Conservation (phyloP, 2,113 vertebrate species). For the Perca fluviatilis region DNA sequence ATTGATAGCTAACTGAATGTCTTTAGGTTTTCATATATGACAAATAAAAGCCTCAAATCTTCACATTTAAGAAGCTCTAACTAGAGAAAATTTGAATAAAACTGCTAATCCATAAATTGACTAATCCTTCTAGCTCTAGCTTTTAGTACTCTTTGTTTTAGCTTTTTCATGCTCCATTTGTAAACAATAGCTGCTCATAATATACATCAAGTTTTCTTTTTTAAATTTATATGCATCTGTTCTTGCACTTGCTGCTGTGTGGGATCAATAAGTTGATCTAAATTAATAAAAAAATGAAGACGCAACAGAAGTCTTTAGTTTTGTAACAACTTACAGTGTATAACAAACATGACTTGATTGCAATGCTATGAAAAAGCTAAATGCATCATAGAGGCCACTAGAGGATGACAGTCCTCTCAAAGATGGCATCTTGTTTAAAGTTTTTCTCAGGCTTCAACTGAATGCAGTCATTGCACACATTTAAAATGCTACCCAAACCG, state of each 20-base stretch:
- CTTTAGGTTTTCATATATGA: too few species aligned
- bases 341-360: too few species aligned
- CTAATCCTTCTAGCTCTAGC: too few species aligned
- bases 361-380: neutral
- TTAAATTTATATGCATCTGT: neutral
- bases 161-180: too few species aligned
- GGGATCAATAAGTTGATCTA: neutral
- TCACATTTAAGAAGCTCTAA: too few species aligned
- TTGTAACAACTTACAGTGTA: neutral
- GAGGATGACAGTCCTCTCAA: slow-evolving; percentile 32
- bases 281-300: slow-evolving; percentile 1
- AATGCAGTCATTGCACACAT: neutral
- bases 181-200: too few species aligned
- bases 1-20: too few species aligned
- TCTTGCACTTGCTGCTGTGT: neutral
- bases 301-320: neutral
- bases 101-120: too few species aligned
- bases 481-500: neutral
- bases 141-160: too few species aligned
- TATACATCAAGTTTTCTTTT: neutral
- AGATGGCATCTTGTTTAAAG: neutral
- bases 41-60: too few species aligned
- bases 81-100: too few species aligned
- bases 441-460: neutral
- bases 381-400: slow-evolving; percentile 26